Percentiles rank a stretch among this genome's conserved stretches.
Evolutionary conservation across 2,113 vertebrate species (phyloP).

Genomic region (Entelurus aequoreus): DNA sequence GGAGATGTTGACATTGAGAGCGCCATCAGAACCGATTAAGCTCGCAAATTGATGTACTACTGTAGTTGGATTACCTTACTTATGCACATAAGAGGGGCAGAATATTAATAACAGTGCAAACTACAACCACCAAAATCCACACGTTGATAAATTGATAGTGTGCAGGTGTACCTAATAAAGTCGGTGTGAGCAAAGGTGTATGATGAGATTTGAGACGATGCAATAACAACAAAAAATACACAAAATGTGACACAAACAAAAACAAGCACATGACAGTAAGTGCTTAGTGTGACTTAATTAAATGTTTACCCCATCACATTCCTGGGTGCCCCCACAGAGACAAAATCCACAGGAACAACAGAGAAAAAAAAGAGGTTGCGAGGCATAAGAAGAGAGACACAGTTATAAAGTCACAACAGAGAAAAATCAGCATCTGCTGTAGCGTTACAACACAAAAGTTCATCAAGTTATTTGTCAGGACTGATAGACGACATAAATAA

Average conservation of each 20-base stretch:
- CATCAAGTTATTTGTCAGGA: constrained; percentile 1
- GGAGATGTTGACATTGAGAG: no score
- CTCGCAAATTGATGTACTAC: no score
- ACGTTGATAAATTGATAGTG: no score
- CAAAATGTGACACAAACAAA: constrained; percentile 6
- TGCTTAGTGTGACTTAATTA: constrained; percentile 45
- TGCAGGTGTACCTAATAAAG: not conserved
- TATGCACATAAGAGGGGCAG: no score
- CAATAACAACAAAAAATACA: not conserved
- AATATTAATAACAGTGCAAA: no score
- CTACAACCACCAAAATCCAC: no score
- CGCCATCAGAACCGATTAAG: no score
- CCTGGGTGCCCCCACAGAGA: constrained; percentile 75
- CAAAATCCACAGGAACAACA: constrained; percentile 77
- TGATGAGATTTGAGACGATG: constrained; percentile 9
- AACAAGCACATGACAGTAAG: constrained; percentile 5
- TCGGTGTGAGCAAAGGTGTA: not conserved
- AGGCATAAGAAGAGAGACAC: constrained; percentile 68
- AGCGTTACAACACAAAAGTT: constrained; percentile 20
- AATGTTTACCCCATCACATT: constrained; percentile 80
- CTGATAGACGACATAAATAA: constrained; percentile 22
- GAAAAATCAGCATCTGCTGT: constrained; percentile 54
- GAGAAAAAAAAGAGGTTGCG: constrained; percentile 49
- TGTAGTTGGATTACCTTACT: no score
- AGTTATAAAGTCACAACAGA: constrained; percentile 65